phyloP scores from a whole-genome alignment of 1,140 invertebrate species.

The Ceratitis capitata region DNA sequence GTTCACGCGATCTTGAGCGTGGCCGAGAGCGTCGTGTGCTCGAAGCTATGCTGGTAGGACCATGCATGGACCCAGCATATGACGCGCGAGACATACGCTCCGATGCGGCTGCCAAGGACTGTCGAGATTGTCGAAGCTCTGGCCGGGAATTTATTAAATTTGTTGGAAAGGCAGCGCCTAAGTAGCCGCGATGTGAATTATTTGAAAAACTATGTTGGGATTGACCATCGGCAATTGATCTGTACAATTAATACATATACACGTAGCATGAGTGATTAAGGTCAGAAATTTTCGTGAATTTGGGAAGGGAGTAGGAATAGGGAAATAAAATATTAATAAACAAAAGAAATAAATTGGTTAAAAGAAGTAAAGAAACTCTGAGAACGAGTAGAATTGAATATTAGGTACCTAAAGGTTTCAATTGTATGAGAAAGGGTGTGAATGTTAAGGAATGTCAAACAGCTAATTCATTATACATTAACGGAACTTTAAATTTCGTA shows the following conservation, averaged over 20 bases:
- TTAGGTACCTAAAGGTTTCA: too few relatives aligned
- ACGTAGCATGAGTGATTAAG: background rate
- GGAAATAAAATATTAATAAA: too few relatives aligned
- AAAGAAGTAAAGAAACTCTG: too few relatives aligned
- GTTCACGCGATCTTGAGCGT: conserved; percentile 71
- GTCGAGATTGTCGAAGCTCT: conserved; percentile 83
- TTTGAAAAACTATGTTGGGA: conserved; percentile 87
- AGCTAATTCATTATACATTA: too few relatives aligned
- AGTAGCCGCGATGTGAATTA: conserved; percentile 78
- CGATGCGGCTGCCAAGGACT: conserved; percentile 80
- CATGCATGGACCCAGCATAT: conserved; percentile 71
- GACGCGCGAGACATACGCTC: conserved; percentile 80
- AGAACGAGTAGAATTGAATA: too few relatives aligned
- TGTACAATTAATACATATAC: conserved; percentile 30
- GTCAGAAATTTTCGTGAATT: background rate
- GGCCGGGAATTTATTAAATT: conserved; percentile 82
- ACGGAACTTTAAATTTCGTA: too few relatives aligned
- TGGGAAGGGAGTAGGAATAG: background rate
- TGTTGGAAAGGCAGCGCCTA: conserved; percentile 75
- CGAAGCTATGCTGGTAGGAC: conserved; percentile 68
- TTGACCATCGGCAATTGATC: conserved; percentile 83
- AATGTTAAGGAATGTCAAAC: too few relatives aligned
- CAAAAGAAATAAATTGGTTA: too few relatives aligned
- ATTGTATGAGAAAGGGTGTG: too few relatives aligned
- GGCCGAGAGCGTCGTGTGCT: conserved; percentile 76